phyloP scores from a whole-genome alignment of 2,797 vertebrate genomes.

The Pangasius macronema region DNA sequence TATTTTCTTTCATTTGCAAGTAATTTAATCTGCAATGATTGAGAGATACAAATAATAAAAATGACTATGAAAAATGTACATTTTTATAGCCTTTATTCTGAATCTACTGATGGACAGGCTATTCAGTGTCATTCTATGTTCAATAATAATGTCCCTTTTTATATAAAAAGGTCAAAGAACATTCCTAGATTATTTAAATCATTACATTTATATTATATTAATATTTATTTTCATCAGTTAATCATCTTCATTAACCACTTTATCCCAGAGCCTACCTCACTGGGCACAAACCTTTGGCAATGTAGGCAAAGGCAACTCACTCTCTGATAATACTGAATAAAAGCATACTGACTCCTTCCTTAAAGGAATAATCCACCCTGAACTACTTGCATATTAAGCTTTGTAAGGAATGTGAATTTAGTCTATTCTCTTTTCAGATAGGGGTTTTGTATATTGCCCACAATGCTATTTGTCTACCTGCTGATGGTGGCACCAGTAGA shows the following conservation, averaged over 20 bases:
- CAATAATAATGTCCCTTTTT: not conserved
- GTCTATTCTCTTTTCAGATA: not conserved
- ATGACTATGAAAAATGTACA: not conserved
- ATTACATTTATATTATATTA: too few species aligned
- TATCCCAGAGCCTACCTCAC: too few species aligned
- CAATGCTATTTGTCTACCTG: not conserved
- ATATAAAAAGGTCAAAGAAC: not conserved
- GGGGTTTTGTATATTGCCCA: not conserved
- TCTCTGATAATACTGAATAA: not conserved
- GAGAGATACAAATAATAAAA: not conserved
- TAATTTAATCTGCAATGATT: not conserved
- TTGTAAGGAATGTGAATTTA: not conserved
- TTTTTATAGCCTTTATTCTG: not conserved
- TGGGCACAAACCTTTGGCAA: not conserved
- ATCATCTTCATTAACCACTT: too few species aligned
- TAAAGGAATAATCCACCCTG: not conserved
- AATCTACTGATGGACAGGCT: not conserved
- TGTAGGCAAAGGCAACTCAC: not conserved
- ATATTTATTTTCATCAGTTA: too few species aligned
- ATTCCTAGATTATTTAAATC: not conserved
- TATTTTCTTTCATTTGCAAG: not conserved
- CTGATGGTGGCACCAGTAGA: not conserved
- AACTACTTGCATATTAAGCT: not conserved
- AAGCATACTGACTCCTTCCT: not conserved
- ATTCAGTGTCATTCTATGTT: not conserved